Conservation (phyloP, 2,113 vertebrate genomes). For the Grammomys surdaster region DNA sequence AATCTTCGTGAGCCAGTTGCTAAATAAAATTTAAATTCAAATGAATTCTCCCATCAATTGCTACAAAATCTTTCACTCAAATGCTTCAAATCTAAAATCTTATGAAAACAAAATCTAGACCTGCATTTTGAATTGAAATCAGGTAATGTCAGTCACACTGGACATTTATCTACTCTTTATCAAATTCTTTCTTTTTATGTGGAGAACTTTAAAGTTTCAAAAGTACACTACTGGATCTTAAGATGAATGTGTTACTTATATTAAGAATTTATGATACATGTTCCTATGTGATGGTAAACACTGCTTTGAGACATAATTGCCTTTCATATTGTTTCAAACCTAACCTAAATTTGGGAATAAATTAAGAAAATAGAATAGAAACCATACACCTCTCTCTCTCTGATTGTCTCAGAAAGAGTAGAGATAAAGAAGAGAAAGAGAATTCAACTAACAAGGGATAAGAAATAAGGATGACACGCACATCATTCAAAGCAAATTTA, state of each 20-base stretch:
- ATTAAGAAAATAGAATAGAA: not conserved
- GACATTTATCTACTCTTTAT: not conserved
- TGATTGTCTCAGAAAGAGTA: not conserved
- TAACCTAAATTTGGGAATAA: not conserved
- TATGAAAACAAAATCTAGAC: slow-evolving; percentile 16
- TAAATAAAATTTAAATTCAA: slow-evolving; percentile 74
- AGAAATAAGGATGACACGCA: not conserved
- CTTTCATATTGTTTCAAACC: not conserved
- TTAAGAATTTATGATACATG: not conserved
- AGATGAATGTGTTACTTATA: not conserved
- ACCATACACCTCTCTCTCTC: not conserved
- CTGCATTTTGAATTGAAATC: slow-evolving; percentile 49
- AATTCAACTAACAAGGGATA: not conserved
- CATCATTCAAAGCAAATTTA: not conserved
- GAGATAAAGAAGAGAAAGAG: not conserved
- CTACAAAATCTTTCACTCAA: not conserved
- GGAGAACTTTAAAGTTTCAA: not conserved
- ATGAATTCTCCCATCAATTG: slow-evolving; percentile 16
- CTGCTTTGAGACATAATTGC: not conserved
- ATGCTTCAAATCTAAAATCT: not conserved
- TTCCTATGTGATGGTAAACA: not conserved
- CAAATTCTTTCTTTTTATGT: not conserved
- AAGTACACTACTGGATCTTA: not conserved
- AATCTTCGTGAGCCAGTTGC: slow-evolving; percentile 41
- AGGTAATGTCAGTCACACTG: not conserved